Evolutionary conservation across 2,113 vertebrate species (phyloP), one percentile per base, ranked within the genome.

Genomic region (Cricetomys ansorgei): DNA sequence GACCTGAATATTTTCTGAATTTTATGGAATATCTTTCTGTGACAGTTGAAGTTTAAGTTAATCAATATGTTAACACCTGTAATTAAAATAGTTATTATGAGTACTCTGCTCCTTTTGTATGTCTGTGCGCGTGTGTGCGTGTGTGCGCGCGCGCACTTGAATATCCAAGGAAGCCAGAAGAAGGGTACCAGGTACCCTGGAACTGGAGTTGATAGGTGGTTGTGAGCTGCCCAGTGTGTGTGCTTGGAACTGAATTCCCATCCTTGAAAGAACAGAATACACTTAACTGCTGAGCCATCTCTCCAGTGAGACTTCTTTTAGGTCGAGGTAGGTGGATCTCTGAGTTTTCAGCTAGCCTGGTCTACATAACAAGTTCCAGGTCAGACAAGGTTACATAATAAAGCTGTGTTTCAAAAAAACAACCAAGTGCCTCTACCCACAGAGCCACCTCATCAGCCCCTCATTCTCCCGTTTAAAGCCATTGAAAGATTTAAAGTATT

Each of bases 51-150:
- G 89, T 96, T 92, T 83, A 40, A 77, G 45, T 88, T 93, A 86
- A 85, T 88, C 92, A 86, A 85, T 88, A 8, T 40, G 40, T 96
- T 97, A 90, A 94, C 45, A 73, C 81, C 72, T 86, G 13, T 81
- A 77, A 98, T 97, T 97, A 97, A 98, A 98, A 88, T 96, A 67
- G 45, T 92, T 73, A 81, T 70, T 62, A 45, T 70, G 53, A 95
- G 19, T 76, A 37, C n/a, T 89, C 55, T 84, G 94, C 57, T 97
- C 11, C 76, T 83, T 62, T 76, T 57, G 57, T 34, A 3, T 17
- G 4, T 3, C 0, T 1, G 0, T 45, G 27, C 15, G 3, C 4
- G 31, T 80, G 77, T 7, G 3, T 23, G 19, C 10, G 8, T 79
- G 31, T 55, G 53, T 23, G 48, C n/a, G 67, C 15, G 37, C 12